Conservation (phyloP, 2,797 vertebrate genomes). For the Liasis olivaceus region DNA sequence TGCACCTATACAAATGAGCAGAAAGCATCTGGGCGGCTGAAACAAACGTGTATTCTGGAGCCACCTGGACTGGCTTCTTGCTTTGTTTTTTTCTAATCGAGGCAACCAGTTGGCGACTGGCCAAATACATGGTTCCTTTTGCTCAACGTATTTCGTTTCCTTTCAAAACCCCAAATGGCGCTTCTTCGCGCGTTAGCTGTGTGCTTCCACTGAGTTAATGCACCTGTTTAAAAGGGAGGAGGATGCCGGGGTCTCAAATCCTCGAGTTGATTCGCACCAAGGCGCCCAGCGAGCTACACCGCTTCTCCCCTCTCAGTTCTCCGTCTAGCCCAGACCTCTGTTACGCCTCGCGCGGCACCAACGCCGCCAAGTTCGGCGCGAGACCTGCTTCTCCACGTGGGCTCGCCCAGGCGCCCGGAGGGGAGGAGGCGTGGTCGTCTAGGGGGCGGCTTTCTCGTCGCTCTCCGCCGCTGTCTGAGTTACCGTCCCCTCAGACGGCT, state of each 20-base stretch:
- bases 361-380: neutral
- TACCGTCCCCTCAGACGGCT: neutral
- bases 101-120: neutral
- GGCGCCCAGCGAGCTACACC: neutral
- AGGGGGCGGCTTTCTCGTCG: neutral
- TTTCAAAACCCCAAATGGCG: neutral
- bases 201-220: neutral
- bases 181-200: neutral
- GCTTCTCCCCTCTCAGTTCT: neutral
- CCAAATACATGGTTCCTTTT: neutral
- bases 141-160: neutral
- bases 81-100: neutral
- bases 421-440: neutral
- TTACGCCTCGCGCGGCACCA: no score
- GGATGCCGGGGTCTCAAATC: neutral
- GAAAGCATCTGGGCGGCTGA: neutral
- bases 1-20: neutral
- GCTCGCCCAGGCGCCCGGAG: neutral
- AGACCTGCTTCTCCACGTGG: neutral
- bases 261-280: neutral
- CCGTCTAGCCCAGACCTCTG: neutral
- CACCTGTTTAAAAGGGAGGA: neutral
- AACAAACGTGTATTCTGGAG: neutral
- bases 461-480: neutral
- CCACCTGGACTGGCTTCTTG: neutral